These are phyloP conservation scores for Gambusia holbrooki DNA, from an alignment of 2,113 vertebrate genomes.

Conservation along the genomic window DNA sequence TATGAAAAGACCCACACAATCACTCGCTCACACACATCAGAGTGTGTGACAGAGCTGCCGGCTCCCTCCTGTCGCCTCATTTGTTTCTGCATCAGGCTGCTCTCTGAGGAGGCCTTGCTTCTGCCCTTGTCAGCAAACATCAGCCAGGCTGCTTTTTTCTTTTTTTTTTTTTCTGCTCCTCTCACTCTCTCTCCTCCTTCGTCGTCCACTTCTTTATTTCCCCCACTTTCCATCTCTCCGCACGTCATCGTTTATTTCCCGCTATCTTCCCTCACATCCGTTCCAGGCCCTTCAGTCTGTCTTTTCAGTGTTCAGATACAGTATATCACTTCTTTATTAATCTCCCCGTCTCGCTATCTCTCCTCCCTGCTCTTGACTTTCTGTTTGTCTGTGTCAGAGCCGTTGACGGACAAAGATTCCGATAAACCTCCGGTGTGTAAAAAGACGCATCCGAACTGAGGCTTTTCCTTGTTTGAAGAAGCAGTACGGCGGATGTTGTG, in stretches of 20 bases:
- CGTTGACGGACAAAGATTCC: conserved; percentile 21
- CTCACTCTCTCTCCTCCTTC: conserved; percentile 20
- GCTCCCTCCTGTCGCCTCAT: conserved; percentile 71
- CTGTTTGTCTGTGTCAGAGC: conserved; percentile 35
- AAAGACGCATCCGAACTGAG: conserved; percentile 9
- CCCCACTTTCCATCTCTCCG: conserved; percentile 17
- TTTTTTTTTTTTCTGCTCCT: conserved; percentile 26
- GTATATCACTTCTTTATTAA: conserved; percentile 48
- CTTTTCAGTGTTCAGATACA: conserved; percentile 10
- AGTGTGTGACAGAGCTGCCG: conserved; percentile 69
- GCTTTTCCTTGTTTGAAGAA: background rate
- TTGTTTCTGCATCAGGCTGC: conserved; percentile 70
- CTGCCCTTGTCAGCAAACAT: conserved; percentile 74
- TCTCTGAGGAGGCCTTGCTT: conserved; percentile 65
- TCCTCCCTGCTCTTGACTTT: conserved; percentile 19
- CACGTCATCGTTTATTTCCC: conserved; percentile 26
- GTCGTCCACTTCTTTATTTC: conserved; percentile 20
- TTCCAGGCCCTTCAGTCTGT: conserved; percentile 28
- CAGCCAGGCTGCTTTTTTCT: conserved; percentile 42
- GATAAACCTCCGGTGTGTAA: conserved; percentile 16
- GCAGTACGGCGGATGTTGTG: conserved; percentile 6
- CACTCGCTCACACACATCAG: conserved; percentile 31
- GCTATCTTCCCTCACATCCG: conserved; percentile 35
- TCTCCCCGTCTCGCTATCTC: conserved; percentile 25
- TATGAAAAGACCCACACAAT: conserved; percentile 43